phyloP scores from a whole-genome alignment of 2,797 vertebrate species.

The Cacajao melanocephalus region DNA sequence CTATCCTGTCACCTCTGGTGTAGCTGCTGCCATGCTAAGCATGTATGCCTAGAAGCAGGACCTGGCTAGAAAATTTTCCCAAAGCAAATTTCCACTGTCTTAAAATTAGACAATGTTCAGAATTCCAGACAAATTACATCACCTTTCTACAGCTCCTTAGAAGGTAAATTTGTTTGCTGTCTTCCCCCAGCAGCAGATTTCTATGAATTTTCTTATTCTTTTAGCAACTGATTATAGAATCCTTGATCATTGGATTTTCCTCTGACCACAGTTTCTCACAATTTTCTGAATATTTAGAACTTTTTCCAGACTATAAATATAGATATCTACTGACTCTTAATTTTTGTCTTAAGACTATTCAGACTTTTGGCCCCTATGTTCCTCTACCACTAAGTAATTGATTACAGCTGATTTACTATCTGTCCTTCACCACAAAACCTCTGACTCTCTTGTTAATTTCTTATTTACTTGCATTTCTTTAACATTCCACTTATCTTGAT shows the following conservation, averaged over 20 bases:
- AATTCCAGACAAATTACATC: background rate
- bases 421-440: background rate
- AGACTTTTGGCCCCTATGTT: background rate
- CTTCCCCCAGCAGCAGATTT: background rate
- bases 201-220: background rate
- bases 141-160: background rate
- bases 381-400: background rate
- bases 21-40: background rate
- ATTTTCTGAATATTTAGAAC: conserved; percentile 20
- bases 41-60: background rate
- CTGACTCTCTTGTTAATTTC: background rate
- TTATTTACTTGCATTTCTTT: background rate
- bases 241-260: background rate
- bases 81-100: background rate
- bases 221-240: background rate
- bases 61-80: background rate
- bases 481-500: background rate
- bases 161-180: background rate
- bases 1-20: background rate
- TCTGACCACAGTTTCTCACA: background rate
- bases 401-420: background rate
- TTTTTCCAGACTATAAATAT: background rate
- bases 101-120: background rate
- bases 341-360: background rate
- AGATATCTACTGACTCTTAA: background rate